phyloP scores from a whole-genome alignment of 2,888 invertebrate species.

The Alloscopus bannaensis region DNA sequence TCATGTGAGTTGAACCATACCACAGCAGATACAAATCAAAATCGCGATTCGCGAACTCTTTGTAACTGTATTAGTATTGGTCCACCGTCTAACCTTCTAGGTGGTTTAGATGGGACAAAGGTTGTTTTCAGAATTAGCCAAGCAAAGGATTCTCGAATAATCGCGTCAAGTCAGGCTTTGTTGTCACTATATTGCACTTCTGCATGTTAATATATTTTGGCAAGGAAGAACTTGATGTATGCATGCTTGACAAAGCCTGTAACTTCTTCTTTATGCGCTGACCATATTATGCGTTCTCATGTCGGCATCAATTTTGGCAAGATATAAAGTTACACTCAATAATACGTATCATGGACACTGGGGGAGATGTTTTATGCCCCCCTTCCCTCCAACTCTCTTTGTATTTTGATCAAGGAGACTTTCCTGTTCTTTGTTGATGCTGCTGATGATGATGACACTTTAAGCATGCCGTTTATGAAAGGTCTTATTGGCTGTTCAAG shows the following conservation, averaged over 20 bases:
- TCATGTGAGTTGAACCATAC: too few species aligned
- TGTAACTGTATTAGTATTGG: too few species aligned
- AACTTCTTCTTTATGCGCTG: conserved; percentile 15
- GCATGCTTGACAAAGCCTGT: background rate
- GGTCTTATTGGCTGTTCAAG: conserved; percentile 23
- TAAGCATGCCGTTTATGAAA: conserved; percentile 43
- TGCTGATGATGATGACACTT: conserved; percentile 18
- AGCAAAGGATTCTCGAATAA: too few species aligned
- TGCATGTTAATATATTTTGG: too few species aligned
- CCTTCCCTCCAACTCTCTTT: background rate
- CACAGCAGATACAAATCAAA: too few species aligned
- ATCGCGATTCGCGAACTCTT: too few species aligned
- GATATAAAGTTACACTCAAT: conserved; percentile 7
- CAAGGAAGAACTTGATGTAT: background rate
- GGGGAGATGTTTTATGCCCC: background rate
- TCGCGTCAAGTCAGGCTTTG: too few species aligned
- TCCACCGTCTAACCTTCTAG: too few species aligned
- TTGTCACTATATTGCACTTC: too few species aligned
- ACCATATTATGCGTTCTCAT: conserved; percentile 21
- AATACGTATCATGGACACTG: background rate
- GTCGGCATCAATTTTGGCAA: conserved; percentile 20
- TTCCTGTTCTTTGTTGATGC: background rate
- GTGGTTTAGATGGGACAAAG: too few species aligned
- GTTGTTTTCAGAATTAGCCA: too few species aligned
- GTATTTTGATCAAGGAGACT: background rate